Percentiles rank a stretch among this genome's conserved stretches.
Evolutionary conservation across 2,888 invertebrate genomes (phyloP).

Genomic region (Parochlus steinenii): DNA sequence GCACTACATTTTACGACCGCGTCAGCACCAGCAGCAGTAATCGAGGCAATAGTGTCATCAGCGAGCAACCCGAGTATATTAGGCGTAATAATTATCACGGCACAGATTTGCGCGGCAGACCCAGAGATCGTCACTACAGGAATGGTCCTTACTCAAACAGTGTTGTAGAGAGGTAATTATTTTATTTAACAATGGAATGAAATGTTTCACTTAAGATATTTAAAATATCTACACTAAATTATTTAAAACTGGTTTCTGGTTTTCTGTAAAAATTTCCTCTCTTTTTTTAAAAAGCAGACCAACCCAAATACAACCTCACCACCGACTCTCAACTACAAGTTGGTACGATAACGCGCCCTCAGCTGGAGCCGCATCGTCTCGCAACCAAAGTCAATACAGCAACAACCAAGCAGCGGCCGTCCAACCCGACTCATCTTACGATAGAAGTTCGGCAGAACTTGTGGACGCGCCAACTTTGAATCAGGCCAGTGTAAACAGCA

Average conservation of each 20-base stretch:
- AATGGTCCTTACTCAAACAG: constrained; percentile 30
- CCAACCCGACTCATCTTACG: constrained; percentile 11
- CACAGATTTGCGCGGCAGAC: constrained; percentile 26
- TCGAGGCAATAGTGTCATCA: constrained; percentile 2
- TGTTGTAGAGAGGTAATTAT: constrained; percentile 27
- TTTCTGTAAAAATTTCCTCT: background rate
- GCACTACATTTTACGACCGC: constrained; percentile 29
- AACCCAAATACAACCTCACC: constrained; percentile 19
- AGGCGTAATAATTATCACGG: constrained; percentile 18
- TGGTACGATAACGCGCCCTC: constrained; percentile 26
- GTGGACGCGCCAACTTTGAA: constrained; percentile 8
- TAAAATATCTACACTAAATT: constrained; percentile 1
- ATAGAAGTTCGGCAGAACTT: constrained; percentile 8
- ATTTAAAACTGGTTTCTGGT: too few species aligned
- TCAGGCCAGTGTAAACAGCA: too few species aligned
- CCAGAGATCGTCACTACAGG: constrained; percentile 30
- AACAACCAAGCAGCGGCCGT: too few species aligned
- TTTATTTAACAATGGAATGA: too few species aligned
- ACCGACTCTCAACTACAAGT: constrained; percentile 23
- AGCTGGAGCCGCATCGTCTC: constrained; percentile 7
- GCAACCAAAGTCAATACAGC: constrained; percentile 7
- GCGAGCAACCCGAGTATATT: constrained; percentile 7
- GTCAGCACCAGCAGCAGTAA: constrained; percentile 16
- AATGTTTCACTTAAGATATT: constrained; percentile 2
- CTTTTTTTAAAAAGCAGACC: constrained; percentile 17